Evolutionary conservation across 2,888 invertebrate species (phyloP).

Genomic region (Aphelenchoides bicaudatus): DNA sequence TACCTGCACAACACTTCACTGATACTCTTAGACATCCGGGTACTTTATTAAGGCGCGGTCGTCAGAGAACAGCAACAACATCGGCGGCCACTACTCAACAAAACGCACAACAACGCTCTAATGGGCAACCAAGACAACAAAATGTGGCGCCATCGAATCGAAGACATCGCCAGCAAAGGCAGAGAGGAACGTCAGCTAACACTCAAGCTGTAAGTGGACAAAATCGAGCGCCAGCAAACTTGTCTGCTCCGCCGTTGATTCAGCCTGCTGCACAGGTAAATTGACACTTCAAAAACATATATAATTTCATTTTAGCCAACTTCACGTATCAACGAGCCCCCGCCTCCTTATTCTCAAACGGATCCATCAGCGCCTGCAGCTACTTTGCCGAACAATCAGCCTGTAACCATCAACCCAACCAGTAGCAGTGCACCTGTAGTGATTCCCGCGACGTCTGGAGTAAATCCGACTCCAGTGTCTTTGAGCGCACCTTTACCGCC

Average conservation of each 20-base stretch:
- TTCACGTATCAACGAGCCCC: slow-evolving; percentile 26
- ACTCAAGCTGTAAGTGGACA: background rate
- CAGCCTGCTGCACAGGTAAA: slow-evolving; percentile 18
- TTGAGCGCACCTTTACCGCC: slow-evolving; percentile 37
- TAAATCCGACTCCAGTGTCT: slow-evolving; percentile 25
- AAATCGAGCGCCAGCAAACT: slow-evolving; percentile 29
- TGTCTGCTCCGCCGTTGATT: slow-evolving; percentile 34
- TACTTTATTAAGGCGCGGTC: slow-evolving; percentile 37
- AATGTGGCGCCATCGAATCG: slow-evolving; percentile 21
- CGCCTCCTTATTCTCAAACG: slow-evolving; percentile 32
- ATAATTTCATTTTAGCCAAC: background rate
- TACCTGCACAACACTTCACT: slow-evolving; percentile 83
- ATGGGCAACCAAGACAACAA: slow-evolving; percentile 10
- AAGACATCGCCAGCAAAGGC: slow-evolving; percentile 11
- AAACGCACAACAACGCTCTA: background rate
- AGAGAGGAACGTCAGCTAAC: slow-evolving; percentile 7
- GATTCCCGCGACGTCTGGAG: slow-evolving; percentile 9
- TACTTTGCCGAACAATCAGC: too few relatives aligned
- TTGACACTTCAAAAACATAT: background rate
- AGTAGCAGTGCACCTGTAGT: background rate
- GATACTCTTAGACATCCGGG: slow-evolving; percentile 69
- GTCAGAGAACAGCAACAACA: slow-evolving; percentile 10
- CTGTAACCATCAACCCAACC: too few relatives aligned
- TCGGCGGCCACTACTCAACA: slow-evolving; percentile 2
- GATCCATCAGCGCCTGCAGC: slow-evolving; percentile 30